A percentile compares a stretch with the other conserved stretches of the same genome.
phyloP scores from a whole-genome alignment of 2,113 vertebrate genomes.

The Puntigrus tetrazona region DNA sequence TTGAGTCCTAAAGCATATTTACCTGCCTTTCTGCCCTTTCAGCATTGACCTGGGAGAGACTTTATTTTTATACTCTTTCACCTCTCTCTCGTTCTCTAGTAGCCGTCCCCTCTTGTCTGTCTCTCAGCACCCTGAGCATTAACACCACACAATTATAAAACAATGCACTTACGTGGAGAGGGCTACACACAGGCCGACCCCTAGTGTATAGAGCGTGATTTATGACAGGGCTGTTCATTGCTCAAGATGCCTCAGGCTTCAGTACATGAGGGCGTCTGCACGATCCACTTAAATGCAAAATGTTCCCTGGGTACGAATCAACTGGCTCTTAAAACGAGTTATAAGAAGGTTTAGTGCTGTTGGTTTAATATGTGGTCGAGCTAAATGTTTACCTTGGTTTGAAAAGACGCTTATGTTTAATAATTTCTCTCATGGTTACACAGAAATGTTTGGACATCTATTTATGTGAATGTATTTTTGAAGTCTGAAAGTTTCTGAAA shows the following conservation, averaged over 20 bases:
- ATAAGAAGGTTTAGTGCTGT: constrained; percentile 49
- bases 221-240: constrained; percentile 64
- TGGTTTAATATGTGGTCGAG: constrained; percentile 30
- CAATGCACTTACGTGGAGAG: constrained; percentile 68
- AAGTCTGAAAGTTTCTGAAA: neutral
- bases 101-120: constrained; percentile 53
- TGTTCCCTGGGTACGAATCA: constrained; percentile 58
- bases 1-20: neutral
- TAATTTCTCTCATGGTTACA: neutral
- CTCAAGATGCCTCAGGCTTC: constrained; percentile 59
- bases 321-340: constrained; percentile 55
- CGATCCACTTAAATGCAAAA: constrained; percentile 53
- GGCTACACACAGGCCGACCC: constrained; percentile 62
- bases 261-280: constrained; percentile 53
- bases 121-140: constrained; percentile 68
- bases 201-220: constrained; percentile 66
- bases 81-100: constrained; percentile 24
- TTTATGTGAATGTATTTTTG: neutral
- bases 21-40: neutral
- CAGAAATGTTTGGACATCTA: neutral
- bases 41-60: neutral
- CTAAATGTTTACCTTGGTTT: constrained; percentile 24
- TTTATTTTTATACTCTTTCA: constrained; percentile 45
- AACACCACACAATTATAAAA: constrained; percentile 75
- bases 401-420: neutral